These are phyloP conservation scores for Nycteola revayana DNA, from an alignment of 2,888 invertebrate genomes.

Conservation along the genomic window DNA sequence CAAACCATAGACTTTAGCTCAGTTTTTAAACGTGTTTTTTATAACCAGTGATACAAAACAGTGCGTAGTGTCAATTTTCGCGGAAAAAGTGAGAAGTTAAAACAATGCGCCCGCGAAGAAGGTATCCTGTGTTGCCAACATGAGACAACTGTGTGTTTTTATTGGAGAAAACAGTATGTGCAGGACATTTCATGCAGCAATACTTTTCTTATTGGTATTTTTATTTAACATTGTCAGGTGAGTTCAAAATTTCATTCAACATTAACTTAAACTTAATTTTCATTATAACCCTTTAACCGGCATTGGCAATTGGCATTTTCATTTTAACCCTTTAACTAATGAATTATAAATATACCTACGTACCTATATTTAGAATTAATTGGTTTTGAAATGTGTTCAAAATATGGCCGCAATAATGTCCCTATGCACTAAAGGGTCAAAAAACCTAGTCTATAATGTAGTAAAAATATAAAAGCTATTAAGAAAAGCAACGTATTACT, in stretches of 20 bases:
- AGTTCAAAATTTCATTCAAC: conserved; percentile 28
- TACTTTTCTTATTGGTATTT: conserved; percentile 63
- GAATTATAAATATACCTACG: no score
- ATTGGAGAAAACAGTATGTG: conserved; percentile 66
- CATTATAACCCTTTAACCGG: no score
- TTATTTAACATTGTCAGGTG: conserved; percentile 69
- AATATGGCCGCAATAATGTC: no score
- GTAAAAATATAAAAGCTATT: no score
- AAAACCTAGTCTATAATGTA: no score
- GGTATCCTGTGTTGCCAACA: conserved; percentile 74
- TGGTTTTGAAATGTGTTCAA: no score
- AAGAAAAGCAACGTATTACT: no score
- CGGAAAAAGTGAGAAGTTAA: conserved; percentile 55
- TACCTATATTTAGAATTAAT: no score
- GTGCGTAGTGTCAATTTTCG: conserved; percentile 44
- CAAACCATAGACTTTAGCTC: conserved; percentile 12
- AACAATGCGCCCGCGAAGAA: conserved; percentile 63
- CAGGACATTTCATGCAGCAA: conserved; percentile 55
- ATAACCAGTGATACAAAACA: conserved; percentile 31
- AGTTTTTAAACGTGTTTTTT: conserved; percentile 23
- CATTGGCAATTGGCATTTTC: no score
- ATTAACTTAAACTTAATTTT: no score
- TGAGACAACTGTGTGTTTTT: conserved; percentile 54
- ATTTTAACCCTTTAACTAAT: no score
- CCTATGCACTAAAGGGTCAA: no score